A percentile compares a stretch with the other conserved stretches of the same genome.
These are phyloP conservation scores for Synanthedon vespiformis DNA, from an alignment of 2,888 invertebrate genomes.

Conservation along the genomic window DNA sequence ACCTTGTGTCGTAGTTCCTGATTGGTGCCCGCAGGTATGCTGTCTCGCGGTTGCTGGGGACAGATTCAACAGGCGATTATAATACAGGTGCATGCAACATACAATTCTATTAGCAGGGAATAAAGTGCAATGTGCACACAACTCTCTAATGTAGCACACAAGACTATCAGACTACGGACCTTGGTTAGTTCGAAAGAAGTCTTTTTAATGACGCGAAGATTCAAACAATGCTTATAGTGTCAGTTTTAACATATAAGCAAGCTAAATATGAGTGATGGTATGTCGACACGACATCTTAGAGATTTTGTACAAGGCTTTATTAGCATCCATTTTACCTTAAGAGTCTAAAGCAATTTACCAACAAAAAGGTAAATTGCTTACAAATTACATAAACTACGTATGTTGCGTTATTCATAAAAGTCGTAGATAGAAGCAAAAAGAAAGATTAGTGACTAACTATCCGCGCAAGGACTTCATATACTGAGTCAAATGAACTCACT, in stretches of 20 bases:
- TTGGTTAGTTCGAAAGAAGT: not conserved
- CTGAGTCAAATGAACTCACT: too few species aligned
- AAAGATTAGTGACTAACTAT: too few species aligned
- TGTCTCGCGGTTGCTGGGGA: constrained; percentile 27
- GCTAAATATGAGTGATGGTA: not conserved
- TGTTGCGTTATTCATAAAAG: not conserved
- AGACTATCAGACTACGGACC: not conserved
- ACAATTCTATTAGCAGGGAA: constrained; percentile 13
- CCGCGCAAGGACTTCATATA: too few species aligned
- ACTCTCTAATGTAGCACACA: not conserved
- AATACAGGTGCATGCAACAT: constrained; percentile 31
- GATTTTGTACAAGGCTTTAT: not conserved
- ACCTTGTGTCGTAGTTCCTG: constrained; percentile 9
- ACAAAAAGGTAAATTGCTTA: not conserved
- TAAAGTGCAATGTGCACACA: constrained; percentile 9
- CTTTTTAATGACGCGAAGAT: not conserved
- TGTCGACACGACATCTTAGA: not conserved
- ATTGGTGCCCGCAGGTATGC: constrained; percentile 9
- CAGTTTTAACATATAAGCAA: not conserved
- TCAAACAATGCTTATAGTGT: not conserved
- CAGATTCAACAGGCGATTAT: constrained; percentile 23
- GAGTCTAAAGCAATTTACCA: not conserved
- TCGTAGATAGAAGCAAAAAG: too few species aligned
- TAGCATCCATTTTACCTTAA: not conserved
- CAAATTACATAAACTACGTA: not conserved